phyloP scores from a whole-genome alignment of 35 echinoderm and acorn worm genomes.

The Patiria miniata region DNA sequence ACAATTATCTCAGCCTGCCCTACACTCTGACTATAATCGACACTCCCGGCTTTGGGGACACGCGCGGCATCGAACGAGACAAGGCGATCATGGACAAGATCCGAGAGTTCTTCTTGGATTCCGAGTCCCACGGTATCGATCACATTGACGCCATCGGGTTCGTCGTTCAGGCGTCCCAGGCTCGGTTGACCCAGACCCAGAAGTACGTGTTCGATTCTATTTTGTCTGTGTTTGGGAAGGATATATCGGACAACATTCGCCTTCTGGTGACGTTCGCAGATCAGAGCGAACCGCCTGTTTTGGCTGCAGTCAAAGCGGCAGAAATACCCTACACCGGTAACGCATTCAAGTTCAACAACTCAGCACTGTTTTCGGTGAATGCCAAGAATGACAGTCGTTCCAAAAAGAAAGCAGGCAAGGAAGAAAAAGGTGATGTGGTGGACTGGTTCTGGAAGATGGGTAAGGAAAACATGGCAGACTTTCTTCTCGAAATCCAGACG shows the following conservation, averaged over 20 bases:
- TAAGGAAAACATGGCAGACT: neutral
- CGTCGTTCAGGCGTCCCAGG: conserved; percentile 40
- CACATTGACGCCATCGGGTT: conserved; percentile 65
- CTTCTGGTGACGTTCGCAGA: conserved; percentile 30
- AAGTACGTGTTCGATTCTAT: conserved; percentile 51
- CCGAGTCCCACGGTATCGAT: neutral
- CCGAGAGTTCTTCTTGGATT: conserved; percentile 27
- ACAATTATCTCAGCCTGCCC: neutral
- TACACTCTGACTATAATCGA: conserved; percentile 43
- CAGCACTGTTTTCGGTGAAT: conserved; percentile 13
- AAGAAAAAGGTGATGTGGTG: neutral
- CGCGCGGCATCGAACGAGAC: conserved; percentile 54
- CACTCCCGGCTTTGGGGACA: conserved; percentile 49
- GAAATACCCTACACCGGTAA: conserved; percentile 11
- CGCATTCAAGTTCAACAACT: conserved; percentile 49
- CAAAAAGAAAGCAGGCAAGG: neutral
- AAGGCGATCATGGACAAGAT: conserved; percentile 46
- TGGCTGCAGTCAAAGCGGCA: conserved; percentile 25
- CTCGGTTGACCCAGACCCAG: conserved; percentile 27
- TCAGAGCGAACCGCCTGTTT: neutral
- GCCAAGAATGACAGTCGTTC: neutral
- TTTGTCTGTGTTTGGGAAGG: conserved; percentile 35
- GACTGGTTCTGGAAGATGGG: conserved; percentile 57
- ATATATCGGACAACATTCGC: neutral
- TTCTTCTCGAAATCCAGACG: neutral